Conservation (phyloP, 2,113 vertebrate genomes). For the Apodemus sylvaticus region DNA sequence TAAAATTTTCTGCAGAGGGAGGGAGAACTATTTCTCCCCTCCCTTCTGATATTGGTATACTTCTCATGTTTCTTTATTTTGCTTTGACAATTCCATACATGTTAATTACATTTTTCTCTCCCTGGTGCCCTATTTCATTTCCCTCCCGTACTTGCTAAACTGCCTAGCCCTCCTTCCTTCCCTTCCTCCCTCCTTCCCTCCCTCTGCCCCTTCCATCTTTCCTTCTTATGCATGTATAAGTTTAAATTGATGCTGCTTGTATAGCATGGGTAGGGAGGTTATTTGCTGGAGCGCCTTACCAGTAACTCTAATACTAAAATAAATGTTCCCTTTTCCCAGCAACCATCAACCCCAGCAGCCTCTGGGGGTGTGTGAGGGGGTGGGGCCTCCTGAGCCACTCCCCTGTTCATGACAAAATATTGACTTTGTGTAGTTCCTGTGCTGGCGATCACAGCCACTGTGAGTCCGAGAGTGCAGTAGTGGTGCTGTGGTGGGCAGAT, state of each 20-base stretch:
- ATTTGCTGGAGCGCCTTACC: not conserved
- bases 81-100: not conserved
- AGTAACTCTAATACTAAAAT: not conserved
- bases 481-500: not conserved
- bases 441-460: not conserved
- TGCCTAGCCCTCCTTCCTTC: not conserved
- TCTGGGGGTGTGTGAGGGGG: not conserved
- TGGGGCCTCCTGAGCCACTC: not conserved
- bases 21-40: not conserved
- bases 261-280: not conserved
- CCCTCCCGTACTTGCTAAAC: not conserved
- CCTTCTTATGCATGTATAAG: not conserved
- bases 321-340: not conserved
- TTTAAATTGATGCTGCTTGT: not conserved
- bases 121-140: not conserved
- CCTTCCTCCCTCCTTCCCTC: fast-evolving
- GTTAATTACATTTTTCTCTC: not conserved
- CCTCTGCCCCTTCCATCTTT: fast-evolving
- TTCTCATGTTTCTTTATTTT: not conserved
- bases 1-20: not conserved
- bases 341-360: not conserved
- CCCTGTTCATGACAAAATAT: too few species aligned
- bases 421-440: not conserved
- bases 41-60: not conserved
- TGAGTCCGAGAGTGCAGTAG: not conserved